phyloP scores from a whole-genome alignment of 2,113 vertebrate genomes.

The Hepsetus odoe region DNA sequence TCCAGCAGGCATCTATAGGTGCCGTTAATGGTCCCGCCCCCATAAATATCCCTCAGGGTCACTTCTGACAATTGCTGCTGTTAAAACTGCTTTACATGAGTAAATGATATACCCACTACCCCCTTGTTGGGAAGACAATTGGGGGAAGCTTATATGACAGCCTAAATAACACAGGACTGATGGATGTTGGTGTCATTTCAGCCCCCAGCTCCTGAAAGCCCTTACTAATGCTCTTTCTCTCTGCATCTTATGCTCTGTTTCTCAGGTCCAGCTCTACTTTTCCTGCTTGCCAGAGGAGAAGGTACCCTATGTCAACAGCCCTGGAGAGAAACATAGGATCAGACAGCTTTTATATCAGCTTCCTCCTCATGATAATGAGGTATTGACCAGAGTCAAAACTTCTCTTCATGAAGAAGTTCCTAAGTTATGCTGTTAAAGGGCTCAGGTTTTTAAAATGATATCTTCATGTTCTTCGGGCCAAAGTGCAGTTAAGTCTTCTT shows the following conservation, averaged over 20 bases:
- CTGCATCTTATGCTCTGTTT: slow-evolving; percentile 4
- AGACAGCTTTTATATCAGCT: slow-evolving; percentile 95
- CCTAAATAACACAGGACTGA: slow-evolving; percentile 30
- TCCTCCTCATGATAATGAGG: slow-evolving; percentile 95
- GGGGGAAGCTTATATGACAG: slow-evolving; percentile 34
- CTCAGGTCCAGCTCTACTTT: slow-evolving; percentile 92
- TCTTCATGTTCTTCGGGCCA: neutral
- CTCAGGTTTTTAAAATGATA: neutral
- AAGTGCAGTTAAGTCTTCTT: slow-evolving; percentile 36
- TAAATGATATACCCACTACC: slow-evolving; percentile 30
- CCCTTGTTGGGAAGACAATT: slow-evolving; percentile 36
- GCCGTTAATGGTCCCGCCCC: slow-evolving; percentile 14
- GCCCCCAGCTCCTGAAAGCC: slow-evolving; percentile 51
- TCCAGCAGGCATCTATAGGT: slow-evolving; percentile 27
- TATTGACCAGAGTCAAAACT: slow-evolving; percentile 59
- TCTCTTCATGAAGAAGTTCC: neutral
- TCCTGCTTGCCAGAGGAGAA: slow-evolving; percentile 92
- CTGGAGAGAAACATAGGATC: slow-evolving; percentile 92
- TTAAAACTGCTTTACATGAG: slow-evolving; percentile 34
- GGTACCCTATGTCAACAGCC: slow-evolving; percentile 92
- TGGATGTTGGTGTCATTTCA: slow-evolving; percentile 37
- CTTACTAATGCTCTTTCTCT: slow-evolving; percentile 59
- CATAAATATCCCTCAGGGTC: slow-evolving; percentile 42
- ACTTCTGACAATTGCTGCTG: slow-evolving; percentile 24
- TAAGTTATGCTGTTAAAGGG: neutral